These are phyloP conservation scores for Papilio glaucus DNA, from an alignment of 1,140 invertebrate genomes.

Conservation along the genomic window DNA sequence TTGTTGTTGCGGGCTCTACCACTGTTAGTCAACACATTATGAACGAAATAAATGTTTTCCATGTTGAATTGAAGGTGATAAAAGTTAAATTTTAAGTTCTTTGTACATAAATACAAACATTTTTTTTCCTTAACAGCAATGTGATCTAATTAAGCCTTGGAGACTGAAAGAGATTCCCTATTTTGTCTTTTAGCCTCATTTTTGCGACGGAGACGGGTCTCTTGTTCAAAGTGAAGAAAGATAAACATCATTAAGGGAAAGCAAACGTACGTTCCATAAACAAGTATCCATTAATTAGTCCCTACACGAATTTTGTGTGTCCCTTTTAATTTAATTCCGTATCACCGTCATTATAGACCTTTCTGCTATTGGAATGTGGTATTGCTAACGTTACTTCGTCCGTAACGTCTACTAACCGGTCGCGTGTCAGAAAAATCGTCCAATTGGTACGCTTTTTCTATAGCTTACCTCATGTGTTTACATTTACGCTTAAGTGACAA, in stretches of 20 bases:
- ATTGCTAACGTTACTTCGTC: neutral
- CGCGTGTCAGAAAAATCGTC: no score
- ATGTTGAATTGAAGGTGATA: neutral
- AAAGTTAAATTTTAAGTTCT: neutral
- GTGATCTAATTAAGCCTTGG: neutral
- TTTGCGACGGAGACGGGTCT: neutral
- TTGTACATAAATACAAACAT: neutral
- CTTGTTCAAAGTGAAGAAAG: slow-evolving; percentile 3
- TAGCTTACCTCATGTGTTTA: no score
- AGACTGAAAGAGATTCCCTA: neutral
- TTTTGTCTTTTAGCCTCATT: slow-evolving; percentile 1
- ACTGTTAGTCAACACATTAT: no score
- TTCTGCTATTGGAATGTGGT: neutral
- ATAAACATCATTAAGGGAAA: slow-evolving; percentile 22
- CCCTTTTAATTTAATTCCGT: slow-evolving; percentile 19
- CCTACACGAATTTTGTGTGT: slow-evolving; percentile 21
- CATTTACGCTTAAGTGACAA: no score
- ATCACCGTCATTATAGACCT: neutral
- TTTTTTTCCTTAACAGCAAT: neutral
- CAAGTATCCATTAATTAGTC: slow-evolving; percentile 13
- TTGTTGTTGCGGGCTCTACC: no score
- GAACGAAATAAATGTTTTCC: no score
- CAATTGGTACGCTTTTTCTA: no score
- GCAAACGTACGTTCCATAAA: slow-evolving; percentile 17
- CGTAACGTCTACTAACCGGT: no score